Evolutionary conservation across 2,797 vertebrate genomes (phyloP), one percentile per base, ranked within the genome.

Genomic region (Odontamblyopus rebecca): DNA sequence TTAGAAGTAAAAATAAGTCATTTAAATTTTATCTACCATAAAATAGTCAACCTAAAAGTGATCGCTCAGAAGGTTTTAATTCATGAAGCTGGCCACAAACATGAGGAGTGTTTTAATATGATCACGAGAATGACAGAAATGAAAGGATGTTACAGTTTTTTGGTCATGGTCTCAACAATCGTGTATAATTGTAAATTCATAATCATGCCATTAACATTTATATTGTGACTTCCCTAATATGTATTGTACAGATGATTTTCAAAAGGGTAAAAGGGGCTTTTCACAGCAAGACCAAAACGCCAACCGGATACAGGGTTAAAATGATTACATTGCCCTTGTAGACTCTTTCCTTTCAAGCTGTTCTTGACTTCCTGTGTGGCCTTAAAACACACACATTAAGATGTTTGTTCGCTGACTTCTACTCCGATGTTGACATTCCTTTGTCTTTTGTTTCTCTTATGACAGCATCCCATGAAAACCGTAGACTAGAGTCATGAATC

Each of bases 251-350:
- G 32, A 12, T 2, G 23, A 12, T 66, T 48, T 48, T 48, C 44
- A 48, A 48, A 13, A 48, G 44, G 18, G 16, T 53, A 53, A 19
- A 6, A n/a, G 19, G 6, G 18, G 18, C 19, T 53, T 53, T 53
- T 18, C 61, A 70, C 19, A 56, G 16, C 60, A 29, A 26, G 18
- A 69, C 61, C 70, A 70, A 76, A 76, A 59, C 38, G 50, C 68
- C 73, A 77, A 69, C 74, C 41, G 61, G 76, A 88, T 75, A 87
- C 59, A 68, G 54, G 83, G 85, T 83, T 84, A 84, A 84, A 86
- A 72, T 81, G 82, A 88, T 91, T 86, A 76, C 69, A 68, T 62
- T 80, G 72, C 73, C 63, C 72, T 77, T 74, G 69, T 79, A 41
- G 59, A 71, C 32, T 48, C 70, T 80, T 82, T 85, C 73, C 71